Conservation (phyloP, 2,888 invertebrate genomes). For the Lepidonotus clava region DNA sequence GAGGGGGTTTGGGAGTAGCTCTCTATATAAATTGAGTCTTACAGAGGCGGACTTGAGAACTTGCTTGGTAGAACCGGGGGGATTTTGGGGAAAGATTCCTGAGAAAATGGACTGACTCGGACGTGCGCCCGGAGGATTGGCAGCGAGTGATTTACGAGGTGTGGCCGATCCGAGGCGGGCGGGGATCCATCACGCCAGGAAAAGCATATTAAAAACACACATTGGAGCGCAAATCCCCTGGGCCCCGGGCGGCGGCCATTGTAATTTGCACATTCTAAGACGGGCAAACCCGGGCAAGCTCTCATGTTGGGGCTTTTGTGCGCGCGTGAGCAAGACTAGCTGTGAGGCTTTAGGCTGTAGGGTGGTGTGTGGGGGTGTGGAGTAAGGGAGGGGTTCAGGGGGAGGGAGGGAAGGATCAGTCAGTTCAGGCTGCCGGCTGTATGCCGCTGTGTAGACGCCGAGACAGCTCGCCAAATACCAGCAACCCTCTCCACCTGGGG, state of each 20-base stretch:
- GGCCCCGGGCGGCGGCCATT: constrained; percentile 33
- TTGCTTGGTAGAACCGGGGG: neutral
- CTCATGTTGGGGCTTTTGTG: constrained; percentile 9
- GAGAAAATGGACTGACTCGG: neutral
- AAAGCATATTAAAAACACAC: constrained; percentile 42
- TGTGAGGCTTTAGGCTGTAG: constrained; percentile 20
- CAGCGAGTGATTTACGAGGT: neutral
- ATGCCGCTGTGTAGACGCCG: neutral
- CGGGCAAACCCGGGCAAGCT: neutral
- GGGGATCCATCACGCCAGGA: neutral
- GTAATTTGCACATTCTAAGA: constrained; percentile 48
- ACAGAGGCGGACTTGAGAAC: neutral
- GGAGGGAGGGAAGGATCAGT: no score
- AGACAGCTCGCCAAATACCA: neutral
- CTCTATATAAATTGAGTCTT: constrained; percentile 5
- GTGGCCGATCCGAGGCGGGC: neutral
- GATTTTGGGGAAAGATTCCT: constrained; percentile 25
- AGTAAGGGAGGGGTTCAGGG: no score
- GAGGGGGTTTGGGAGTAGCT: neutral
- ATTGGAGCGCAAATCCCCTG: constrained; percentile 14
- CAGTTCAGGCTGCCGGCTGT: no score
- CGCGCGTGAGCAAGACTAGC: neutral
- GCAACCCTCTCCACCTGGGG: constrained; percentile 13
- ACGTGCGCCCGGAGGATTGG: neutral
- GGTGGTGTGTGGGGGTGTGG: neutral